phyloP scores from a whole-genome alignment of 2,888 invertebrate genomes.

The Xestia xanthographa region DNA sequence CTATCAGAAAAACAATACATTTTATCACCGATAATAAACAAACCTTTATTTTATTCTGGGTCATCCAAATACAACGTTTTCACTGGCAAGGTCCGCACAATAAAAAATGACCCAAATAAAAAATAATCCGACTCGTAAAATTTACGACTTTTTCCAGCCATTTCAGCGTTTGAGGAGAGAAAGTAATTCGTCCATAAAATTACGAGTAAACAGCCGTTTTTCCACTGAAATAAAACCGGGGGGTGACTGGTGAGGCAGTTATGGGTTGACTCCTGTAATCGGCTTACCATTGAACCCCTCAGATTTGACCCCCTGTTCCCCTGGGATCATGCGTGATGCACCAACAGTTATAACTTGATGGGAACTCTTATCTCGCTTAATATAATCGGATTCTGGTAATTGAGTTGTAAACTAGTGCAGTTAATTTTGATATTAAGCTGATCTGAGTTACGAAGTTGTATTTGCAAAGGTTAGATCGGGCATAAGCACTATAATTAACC shows the following conservation, averaged over 20 bases:
- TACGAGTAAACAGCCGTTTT: conserved; percentile 90
- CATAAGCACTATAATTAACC: background rate
- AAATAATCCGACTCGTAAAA: conserved; percentile 85
- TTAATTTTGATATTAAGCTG: conserved; percentile 69
- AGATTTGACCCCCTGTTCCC: conserved; percentile 76
- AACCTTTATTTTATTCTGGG: conserved; percentile 58
- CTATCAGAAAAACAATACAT: conserved; percentile 37
- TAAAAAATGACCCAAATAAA: conserved; percentile 85
- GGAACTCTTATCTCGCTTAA: conserved; percentile 89
- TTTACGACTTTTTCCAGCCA: conserved; percentile 85
- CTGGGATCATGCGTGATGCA: conserved; percentile 82
- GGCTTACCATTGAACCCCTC: conserved; percentile 84
- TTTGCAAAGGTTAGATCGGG: conserved; percentile 7
- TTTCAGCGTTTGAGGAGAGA: conserved; percentile 87
- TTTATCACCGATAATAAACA: conserved; percentile 52
- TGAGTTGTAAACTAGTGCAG: conserved; percentile 82
- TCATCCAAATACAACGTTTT: conserved; percentile 61
- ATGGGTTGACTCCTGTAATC: conserved; percentile 88
- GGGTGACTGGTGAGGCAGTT: conserved; percentile 69
- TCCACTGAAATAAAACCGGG: conserved; percentile 87
- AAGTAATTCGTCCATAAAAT: conserved; percentile 89
- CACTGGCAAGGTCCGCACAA: conserved; percentile 69
- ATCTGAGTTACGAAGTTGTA: conserved; percentile 51
- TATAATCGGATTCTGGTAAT: conserved; percentile 89
- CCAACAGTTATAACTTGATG: conserved; percentile 87